A percentile compares a stretch with the other conserved stretches of the same genome.
Conservation (phyloP, 53 echinoderm and acorn worm genomes). For the Pentamera pediparva region DNA sequence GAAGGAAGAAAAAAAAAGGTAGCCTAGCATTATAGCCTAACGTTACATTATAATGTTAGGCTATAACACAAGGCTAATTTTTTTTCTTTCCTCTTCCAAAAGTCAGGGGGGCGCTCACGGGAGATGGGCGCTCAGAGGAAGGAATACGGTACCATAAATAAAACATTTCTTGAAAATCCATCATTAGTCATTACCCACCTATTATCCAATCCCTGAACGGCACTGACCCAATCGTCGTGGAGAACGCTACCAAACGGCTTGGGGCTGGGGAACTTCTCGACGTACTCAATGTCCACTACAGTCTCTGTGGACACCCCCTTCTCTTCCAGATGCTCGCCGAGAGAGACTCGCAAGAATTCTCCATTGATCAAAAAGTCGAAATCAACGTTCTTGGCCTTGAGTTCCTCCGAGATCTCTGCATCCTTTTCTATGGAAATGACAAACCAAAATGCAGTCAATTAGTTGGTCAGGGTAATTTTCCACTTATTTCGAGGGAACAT, state of each 20-base stretch:
- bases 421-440: conserved; percentile 36
- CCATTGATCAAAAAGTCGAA: conserved; percentile 96
- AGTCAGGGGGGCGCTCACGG: too few species aligned
- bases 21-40: too few species aligned
- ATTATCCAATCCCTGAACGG: conserved; percentile 53
- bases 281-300: conserved; percentile 87
- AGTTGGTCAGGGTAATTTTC: too few species aligned
- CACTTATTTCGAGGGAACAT: too few species aligned
- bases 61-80: too few species aligned
- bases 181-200: conserved; percentile 42
- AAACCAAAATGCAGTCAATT: too few species aligned
- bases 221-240: conserved; percentile 98
- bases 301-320: conserved; percentile 78
- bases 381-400: conserved; percentile 51
- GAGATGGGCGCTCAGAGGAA: too few species aligned
- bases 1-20: too few species aligned
- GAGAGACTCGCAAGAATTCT: conserved; percentile 72
- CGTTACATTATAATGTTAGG: too few species aligned
- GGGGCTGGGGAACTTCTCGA: conserved; percentile 81
- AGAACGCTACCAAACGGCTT: conserved; percentile 82
- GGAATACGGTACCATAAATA: too few species aligned
- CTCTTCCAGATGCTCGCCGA: conserved; percentile 74
- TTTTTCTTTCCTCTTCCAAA: background rate
- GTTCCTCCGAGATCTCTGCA: too few species aligned
- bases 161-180: background rate